Evolutionary conservation across 2,888 invertebrate genomes (phyloP).

Genomic region (Drosophila nr. perissopoda): DNA sequence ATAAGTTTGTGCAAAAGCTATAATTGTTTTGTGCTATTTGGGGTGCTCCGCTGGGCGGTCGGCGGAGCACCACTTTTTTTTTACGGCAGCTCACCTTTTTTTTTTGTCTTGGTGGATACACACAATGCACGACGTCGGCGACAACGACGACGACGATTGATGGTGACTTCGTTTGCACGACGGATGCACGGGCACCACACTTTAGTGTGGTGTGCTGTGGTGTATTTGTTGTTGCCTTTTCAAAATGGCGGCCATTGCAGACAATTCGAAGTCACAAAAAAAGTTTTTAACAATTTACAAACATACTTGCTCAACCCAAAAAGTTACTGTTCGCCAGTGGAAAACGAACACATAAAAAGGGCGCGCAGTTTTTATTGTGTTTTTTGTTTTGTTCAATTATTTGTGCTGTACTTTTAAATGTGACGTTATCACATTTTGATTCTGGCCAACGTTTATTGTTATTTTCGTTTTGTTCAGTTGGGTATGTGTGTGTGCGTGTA

Average conservation of each 20-base stretch:
- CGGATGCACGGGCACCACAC: constrained; percentile 60
- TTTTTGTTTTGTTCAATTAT: constrained; percentile 15
- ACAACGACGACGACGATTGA: constrained; percentile 43
- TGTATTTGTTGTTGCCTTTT: constrained; percentile 65
- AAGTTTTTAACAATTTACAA: constrained; percentile 48
- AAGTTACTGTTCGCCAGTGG: not conserved
- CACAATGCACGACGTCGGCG: constrained; percentile 50
- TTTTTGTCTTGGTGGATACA: constrained; percentile 50
- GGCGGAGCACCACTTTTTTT: constrained; percentile 67
- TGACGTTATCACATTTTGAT: constrained; percentile 25
- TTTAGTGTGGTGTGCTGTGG: constrained; percentile 57
- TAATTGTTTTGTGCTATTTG: constrained; percentile 8
- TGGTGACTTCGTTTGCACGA: constrained; percentile 71
- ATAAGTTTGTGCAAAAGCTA: constrained; percentile 14
- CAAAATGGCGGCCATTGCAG: constrained; percentile 61
- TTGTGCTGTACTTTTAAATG: constrained; percentile 11
- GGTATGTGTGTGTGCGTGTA: constrained; percentile 24
- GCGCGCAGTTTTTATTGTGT: constrained; percentile 21
- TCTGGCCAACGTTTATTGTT: constrained; percentile 40
- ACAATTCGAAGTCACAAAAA: constrained; percentile 35
- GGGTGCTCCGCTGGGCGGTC: constrained; percentile 55
- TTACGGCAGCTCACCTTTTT: constrained; percentile 65
- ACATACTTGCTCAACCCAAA: constrained; percentile 3
- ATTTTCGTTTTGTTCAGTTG: constrained; percentile 36
- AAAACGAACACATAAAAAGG: not conserved